Evolutionary conservation across 2,113 vertebrate species (phyloP), one percentile per base, ranked within the genome.

Genomic region (Polyodon spathula): DNA sequence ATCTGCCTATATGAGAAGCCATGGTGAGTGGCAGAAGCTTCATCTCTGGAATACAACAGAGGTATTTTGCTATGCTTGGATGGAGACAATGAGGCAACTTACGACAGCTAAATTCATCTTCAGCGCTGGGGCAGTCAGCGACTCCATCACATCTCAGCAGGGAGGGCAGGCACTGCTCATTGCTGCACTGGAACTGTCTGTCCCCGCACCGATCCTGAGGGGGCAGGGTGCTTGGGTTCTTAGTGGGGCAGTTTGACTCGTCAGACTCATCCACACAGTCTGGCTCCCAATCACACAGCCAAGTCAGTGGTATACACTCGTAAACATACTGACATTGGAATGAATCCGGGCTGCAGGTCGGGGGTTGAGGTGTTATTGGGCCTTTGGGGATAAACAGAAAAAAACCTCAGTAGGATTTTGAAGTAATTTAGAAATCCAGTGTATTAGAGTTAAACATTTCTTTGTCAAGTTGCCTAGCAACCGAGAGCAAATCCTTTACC

Each of bases 101-200:
- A 98, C 88, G 75, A 65, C 92, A 95, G 67, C 71, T 68, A 56
- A 74, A 38, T 76, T 97, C 94, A 27, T 96, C 93, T 66, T 96
- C 90, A 0, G 81, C 75, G 0, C 73, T 52, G 0, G 2, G 76
- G 42, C 94, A 96, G 79, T 95, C 91, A 0, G 78, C 56, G 16
- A 93, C 82, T 0, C 81, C 73, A 8, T 97, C 92, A 0, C 94
- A 96, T 6, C 68, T 84, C 72, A 95, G 76, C 4, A 97, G 69
- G 17, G 90, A 81, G 0, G 83, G 87, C 40, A 94, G 40, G 48
- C 92, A 96, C 37, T 48, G 17, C 0, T 59, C 14, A 27, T 79
- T 62, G 0, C 54, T 71, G 69, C 94, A 97, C 37, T 67, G 82
- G 73, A 78, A 90, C 65, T 87, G 77, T 0, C 63, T 73, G 2